Evolutionary conservation across 2,888 invertebrate genomes (phyloP), one percentile per base, ranked within the genome.

Genomic region (Philhelius pedissequus): DNA sequence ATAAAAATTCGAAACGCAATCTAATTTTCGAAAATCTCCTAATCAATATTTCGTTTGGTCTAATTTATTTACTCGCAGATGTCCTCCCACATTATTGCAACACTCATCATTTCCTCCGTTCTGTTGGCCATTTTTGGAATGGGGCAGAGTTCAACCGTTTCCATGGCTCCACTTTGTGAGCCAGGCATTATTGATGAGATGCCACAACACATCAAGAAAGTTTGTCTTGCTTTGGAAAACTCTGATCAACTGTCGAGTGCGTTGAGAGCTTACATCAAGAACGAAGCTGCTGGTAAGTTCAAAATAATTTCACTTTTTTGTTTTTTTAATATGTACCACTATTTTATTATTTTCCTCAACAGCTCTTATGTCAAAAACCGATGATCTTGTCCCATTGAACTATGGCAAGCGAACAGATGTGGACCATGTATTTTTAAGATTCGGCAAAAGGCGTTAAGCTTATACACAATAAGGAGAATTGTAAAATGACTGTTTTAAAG

Each of bases 371-470:
- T 89, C 91, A 35, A 90, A 89, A 87, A 88, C 90, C 0, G 91
- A 91, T 43, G 91, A 91, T 80, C 86, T 90, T 35, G 78, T 90
- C 13, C 86, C 87, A 60, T 88, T 89, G 79, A 91, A 95, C 92
- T 94, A 94, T 86, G 95, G 95, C 86, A 97, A 97, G 92, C 94
- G 97, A 84, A 97, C 97, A 89, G 97, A 97, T 92, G 96, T 97
- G 60, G 97, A 97, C 89, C 97, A 97, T 92, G 96, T 97, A 73
- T 97, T 97, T 92, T 94, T 97, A 88, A 95, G 97, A 89, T 97
- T 97, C 91, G 97, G 97, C 73, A 94, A 95, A 90, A 94, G 96
- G 90, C 95, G 95, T 93, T 95, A 94, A 91, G 82, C 62, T 56
- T 11, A 22, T 4, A 32, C 35, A 30, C 25, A 22, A 50, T 13